Conservation (phyloP, 2,797 vertebrate genomes). For the Chromis chromis region DNA sequence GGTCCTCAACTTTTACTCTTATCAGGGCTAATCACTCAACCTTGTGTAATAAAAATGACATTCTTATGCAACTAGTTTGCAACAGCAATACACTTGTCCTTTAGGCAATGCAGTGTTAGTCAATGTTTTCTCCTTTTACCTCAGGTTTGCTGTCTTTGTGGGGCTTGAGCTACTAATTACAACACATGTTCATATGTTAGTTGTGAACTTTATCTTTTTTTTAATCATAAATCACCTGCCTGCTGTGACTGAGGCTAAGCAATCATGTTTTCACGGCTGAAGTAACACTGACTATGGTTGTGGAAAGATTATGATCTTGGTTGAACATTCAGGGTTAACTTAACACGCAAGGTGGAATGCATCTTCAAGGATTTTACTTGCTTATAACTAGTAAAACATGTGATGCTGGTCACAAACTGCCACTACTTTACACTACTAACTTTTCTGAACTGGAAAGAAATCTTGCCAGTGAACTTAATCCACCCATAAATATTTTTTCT, state of each 20-base stretch:
- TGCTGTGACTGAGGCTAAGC: no score
- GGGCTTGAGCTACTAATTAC: not conserved
- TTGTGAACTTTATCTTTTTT: no score
- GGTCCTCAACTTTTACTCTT: not conserved
- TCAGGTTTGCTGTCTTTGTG: not conserved
- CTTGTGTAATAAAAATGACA: accelerated
- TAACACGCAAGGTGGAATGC: no score
- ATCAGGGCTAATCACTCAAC: not conserved
- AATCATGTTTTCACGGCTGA: no score
- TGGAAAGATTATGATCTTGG: no score
- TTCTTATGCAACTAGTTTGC: not conserved
- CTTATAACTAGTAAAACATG: not conserved
- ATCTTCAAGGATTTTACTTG: not conserved
- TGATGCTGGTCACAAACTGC: no score
- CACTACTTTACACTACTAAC: not conserved
- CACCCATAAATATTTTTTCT: not conserved
- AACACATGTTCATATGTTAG: no score
- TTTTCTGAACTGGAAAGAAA: not conserved
- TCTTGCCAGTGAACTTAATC: not conserved
- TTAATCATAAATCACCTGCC: no score
- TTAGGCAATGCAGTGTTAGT: not conserved
- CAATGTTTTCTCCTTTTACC: not conserved
- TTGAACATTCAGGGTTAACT: no score
- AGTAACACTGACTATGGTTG: no score
- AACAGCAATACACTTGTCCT: not conserved